Percentiles rank a stretch among this genome's conserved stretches.
These are phyloP conservation scores for Cynoglossus semilaevis DNA, from an alignment of 2,113 vertebrate genomes.

Conservation along the genomic window DNA sequence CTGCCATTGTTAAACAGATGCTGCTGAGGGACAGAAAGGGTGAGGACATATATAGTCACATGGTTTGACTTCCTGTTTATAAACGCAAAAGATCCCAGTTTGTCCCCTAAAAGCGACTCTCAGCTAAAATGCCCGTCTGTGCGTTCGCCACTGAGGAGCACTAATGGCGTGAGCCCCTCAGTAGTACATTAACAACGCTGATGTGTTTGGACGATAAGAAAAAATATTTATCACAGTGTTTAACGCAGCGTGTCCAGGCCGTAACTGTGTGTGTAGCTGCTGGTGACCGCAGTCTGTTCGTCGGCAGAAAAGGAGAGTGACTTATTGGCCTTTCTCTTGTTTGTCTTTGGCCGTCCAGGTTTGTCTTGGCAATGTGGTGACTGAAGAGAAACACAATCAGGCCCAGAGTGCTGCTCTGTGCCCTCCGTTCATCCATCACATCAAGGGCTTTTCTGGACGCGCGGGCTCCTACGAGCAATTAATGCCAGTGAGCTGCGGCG, in stretches of 20 bases:
- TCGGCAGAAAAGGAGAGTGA: conserved; percentile 44
- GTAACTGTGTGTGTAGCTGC: conserved; percentile 17
- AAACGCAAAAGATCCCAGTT: conserved; percentile 30
- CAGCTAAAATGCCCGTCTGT: conserved; percentile 12
- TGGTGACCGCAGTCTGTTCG: conserved; percentile 33
- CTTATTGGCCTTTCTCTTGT: conserved; percentile 61
- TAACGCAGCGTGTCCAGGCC: conserved; percentile 16
- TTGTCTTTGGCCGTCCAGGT: conserved; percentile 68
- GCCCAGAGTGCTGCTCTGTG: conserved; percentile 50
- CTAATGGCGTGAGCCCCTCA: conserved; percentile 15
- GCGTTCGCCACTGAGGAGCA: conserved; percentile 18
- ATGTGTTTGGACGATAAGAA: conserved; percentile 8
- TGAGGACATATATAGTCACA: neutral
- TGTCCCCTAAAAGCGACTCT: conserved; percentile 5
- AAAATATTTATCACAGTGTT: conserved; percentile 16
- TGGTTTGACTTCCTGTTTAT: conserved; percentile 51
- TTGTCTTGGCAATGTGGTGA: conserved; percentile 66
- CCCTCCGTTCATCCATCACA: conserved; percentile 71
- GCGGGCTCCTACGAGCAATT: conserved; percentile 51
- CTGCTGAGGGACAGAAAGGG: conserved; percentile 2
- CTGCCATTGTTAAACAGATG: conserved; percentile 10
- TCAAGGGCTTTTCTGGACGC: conserved; percentile 54
- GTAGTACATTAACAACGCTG: conserved; percentile 13
- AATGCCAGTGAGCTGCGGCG: conserved; percentile 40
- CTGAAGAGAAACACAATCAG: conserved; percentile 70